Percentiles rank a stretch among this genome's conserved stretches.
phyloP scores from a whole-genome alignment of 2,797 vertebrate species.

The Zenarchopterus dispar region DNA sequence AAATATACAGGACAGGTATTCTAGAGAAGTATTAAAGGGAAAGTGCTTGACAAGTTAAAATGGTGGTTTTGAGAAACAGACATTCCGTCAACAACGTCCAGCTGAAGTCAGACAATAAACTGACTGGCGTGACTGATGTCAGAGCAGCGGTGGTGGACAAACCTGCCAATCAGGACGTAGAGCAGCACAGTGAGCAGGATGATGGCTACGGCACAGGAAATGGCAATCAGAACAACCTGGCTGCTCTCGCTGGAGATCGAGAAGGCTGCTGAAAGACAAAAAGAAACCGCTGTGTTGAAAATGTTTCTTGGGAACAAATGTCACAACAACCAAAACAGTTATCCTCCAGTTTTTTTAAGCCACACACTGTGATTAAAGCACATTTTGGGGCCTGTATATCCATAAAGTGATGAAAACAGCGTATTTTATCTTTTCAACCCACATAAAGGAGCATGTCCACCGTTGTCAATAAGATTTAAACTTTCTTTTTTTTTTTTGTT shows the following conservation, averaged over 20 bases:
- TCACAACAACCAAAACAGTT: not conserved
- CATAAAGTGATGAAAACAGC: too few relatives aligned
- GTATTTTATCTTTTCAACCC: too few relatives aligned
- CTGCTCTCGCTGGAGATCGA: constrained; percentile 97
- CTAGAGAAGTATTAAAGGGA: too few relatives aligned
- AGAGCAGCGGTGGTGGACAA: constrained; percentile 45
- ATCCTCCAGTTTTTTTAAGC: not conserved
- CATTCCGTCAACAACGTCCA: not conserved
- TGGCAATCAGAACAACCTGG: constrained; percentile 95
- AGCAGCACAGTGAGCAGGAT: constrained; percentile 94
- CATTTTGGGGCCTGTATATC: too few relatives aligned
- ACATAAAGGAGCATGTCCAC: too few relatives aligned
- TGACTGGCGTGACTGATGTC: constrained; percentile 18
- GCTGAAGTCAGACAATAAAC: not conserved
- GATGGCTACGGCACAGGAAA: constrained; percentile 92
- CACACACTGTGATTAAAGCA: not conserved
- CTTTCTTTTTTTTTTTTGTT: not conserved
- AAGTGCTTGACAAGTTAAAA: too few relatives aligned
- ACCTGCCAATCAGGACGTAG: constrained; percentile 95
- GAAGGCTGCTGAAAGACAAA: constrained; percentile 86
- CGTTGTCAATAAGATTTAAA: not conserved
- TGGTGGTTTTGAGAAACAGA: too few relatives aligned
- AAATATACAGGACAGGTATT: too few relatives aligned
- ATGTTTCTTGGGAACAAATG: not conserved
- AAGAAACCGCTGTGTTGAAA: constrained; percentile 1